Percentiles rank a stretch among this genome's conserved stretches.
Evolutionary conservation across 2,797 vertebrate genomes (phyloP).

Genomic region (Poliocrania exsul): DNA sequence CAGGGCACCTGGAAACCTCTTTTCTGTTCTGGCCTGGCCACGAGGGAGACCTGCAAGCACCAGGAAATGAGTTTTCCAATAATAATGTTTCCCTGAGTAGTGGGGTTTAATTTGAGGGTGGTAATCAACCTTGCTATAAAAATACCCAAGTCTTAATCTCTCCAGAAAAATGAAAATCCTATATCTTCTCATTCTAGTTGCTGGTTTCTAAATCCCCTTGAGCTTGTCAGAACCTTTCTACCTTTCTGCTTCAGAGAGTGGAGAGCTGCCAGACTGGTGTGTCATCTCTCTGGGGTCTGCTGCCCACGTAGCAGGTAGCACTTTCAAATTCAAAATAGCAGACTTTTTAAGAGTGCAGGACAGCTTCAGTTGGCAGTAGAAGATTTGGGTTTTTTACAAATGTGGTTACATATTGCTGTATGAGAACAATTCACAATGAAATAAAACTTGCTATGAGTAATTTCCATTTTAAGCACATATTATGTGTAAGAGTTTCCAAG

Average conservation of each 20-base stretch:
- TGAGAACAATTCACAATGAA: constrained; percentile 23
- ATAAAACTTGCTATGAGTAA: background rate
- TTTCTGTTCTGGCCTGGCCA: background rate
- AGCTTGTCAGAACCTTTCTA: constrained; percentile 4
- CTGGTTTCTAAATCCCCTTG: constrained; percentile 3
- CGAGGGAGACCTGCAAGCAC: background rate
- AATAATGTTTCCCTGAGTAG: background rate
- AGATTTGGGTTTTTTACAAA: background rate
- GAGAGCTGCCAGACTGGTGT: background rate
- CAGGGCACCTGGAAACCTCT: background rate
- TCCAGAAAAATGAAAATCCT: background rate
- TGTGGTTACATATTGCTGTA: background rate
- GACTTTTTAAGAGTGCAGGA: background rate
- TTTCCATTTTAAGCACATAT: constrained; percentile 1
- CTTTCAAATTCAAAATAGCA: constrained; percentile 17
- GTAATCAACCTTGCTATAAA: background rate
- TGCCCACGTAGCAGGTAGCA: background rate
- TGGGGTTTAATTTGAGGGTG: background rate
- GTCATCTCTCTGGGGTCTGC: background rate
- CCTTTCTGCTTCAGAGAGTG: background rate
- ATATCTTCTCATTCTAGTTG: background rate
- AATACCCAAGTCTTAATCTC: background rate
- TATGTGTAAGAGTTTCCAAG: background rate
- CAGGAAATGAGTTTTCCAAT: background rate
- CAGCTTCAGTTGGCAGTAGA: background rate